These are phyloP conservation scores for Panthera leo DNA, from an alignment of 2,113 vertebrate species.

Conservation along the genomic window DNA sequence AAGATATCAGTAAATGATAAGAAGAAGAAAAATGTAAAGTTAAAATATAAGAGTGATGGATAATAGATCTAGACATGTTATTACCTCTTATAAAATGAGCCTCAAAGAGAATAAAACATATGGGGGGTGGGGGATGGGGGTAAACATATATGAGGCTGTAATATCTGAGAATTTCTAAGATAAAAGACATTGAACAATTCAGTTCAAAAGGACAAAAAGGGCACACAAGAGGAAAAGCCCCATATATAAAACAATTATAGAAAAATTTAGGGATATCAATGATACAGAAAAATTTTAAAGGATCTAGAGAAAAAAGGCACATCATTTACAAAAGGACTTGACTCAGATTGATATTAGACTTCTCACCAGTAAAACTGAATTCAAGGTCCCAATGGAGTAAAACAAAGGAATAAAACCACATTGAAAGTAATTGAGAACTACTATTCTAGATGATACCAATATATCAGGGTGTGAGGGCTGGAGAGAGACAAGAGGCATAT, in stretches of 20 bases:
- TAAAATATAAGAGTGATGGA: neutral
- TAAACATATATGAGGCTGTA: neutral
- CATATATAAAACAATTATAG: neutral
- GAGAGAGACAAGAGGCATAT: neutral
- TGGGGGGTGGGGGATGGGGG: rapidly evolving
- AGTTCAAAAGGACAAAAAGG: neutral
- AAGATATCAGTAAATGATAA: neutral
- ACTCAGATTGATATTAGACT: neutral
- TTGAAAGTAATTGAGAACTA: neutral
- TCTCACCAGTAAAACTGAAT: neutral
- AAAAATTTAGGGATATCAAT: neutral
- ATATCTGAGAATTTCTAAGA: neutral
- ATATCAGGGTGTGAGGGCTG: neutral
- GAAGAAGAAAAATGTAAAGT: neutral
- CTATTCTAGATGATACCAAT: neutral
- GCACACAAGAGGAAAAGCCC: neutral
- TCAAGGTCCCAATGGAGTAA: neutral
- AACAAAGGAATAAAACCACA: neutral
- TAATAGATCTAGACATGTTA: neutral
- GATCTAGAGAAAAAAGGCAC: neutral
- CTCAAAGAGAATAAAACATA: neutral
- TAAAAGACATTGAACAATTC: neutral
- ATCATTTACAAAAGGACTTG: neutral
- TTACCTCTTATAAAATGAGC: neutral
- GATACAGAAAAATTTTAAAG: neutral